These are phyloP conservation scores for Drosophila sproati DNA, from an alignment of 1,140 invertebrate genomes.

Conservation along the genomic window DNA sequence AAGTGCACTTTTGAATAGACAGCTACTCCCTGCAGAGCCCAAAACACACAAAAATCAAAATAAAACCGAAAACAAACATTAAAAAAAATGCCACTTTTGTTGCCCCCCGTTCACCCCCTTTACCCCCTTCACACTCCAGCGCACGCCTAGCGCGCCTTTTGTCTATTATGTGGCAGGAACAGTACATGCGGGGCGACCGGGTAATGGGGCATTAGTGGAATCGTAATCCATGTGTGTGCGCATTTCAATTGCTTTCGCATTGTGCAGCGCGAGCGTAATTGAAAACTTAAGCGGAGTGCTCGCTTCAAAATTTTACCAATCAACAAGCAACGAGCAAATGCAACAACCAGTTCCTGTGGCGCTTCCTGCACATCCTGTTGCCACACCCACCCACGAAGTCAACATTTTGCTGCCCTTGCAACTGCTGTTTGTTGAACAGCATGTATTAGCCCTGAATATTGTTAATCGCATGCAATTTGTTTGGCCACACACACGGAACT, in stretches of 20 bases:
- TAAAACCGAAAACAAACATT: conserved; percentile 19
- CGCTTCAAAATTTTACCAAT: conserved; percentile 70
- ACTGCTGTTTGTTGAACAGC: conserved; percentile 73
- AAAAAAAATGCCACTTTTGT: not conserved
- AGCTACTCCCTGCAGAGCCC: conserved; percentile 17
- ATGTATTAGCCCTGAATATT: conserved; percentile 79
- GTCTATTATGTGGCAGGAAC: conserved; percentile 40
- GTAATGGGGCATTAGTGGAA: conserved; percentile 7
- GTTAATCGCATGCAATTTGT: conserved; percentile 80
- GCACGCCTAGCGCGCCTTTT: conserved; percentile 73
- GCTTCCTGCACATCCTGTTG: conserved; percentile 58
- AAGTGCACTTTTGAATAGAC: conserved; percentile 68
- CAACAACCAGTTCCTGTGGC: conserved; percentile 47
- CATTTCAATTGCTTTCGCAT: conserved; percentile 76
- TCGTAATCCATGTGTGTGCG: conserved; percentile 40
- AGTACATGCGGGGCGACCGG: conserved; percentile 1
- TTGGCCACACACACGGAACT: conserved; percentile 66
- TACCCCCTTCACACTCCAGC: conserved; percentile 55
- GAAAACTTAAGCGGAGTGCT: conserved; percentile 70
- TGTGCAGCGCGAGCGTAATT: conserved; percentile 66
- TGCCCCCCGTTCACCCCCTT: conserved; percentile 13
- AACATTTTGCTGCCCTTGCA: conserved; percentile 7
- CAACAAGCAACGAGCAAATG: conserved; percentile 47
- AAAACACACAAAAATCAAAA: conserved; percentile 17
- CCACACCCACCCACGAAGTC: conserved; percentile 40